phyloP scores from a whole-genome alignment of 2,113 vertebrate species.

The Engystomops pustulosus region DNA sequence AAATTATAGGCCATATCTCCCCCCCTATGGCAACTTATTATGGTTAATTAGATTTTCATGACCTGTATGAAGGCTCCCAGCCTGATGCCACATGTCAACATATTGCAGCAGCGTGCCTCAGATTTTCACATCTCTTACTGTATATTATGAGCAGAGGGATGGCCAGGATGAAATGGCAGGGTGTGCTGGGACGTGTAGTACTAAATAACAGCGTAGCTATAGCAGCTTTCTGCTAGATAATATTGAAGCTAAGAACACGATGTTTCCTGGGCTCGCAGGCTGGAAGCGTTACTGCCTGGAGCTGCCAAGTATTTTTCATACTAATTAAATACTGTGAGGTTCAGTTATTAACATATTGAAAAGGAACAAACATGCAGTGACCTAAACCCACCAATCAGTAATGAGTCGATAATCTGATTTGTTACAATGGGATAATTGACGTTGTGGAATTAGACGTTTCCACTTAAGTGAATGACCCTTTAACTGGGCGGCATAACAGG shows the following conservation, averaged over 20 bases:
- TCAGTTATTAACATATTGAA: conserved; percentile 17
- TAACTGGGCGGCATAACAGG: not conserved
- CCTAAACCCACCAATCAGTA: not conserved
- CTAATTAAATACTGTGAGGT: conserved; percentile 29
- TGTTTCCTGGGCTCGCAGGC: not conserved
- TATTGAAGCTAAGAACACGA: not conserved
- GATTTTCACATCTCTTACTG: no score
- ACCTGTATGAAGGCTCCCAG: not conserved
- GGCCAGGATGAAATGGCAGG: not conserved
- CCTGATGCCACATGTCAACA: not conserved
- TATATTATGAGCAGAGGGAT: no score
- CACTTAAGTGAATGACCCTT: not conserved
- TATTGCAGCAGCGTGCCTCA: not conserved
- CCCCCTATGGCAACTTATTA: not conserved
- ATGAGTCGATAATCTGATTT: not conserved
- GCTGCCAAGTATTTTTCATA: conserved; percentile 29
- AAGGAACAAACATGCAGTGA: not conserved
- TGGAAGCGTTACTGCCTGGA: not conserved
- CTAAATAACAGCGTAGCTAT: not conserved
- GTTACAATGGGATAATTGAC: not conserved
- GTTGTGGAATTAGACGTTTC: not conserved
- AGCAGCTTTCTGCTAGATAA: not conserved
- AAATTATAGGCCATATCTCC: not conserved
- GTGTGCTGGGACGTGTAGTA: not conserved
- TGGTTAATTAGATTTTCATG: not conserved